Evolutionary conservation across 1,140 invertebrate species (phyloP), one percentile per base, ranked within the genome.

Genomic region (Drosophila asahinai): DNA sequence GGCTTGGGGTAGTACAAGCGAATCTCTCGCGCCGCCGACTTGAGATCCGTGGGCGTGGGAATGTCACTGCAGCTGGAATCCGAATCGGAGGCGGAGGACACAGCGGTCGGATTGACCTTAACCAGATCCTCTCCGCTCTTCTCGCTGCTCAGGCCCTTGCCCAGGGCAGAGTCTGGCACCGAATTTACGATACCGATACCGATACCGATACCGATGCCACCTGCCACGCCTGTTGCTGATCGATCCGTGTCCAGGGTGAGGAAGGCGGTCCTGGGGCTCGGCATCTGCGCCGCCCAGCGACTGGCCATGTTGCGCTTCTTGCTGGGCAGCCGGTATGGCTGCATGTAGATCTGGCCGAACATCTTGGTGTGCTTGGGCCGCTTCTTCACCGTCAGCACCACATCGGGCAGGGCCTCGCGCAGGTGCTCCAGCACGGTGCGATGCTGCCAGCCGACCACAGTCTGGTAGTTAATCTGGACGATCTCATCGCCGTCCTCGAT

Each of bases 401-500:
- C 95, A 92, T 98, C 97, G 17, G 96, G 95, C 5, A 96, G 95
- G 70, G 96, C 96, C 81, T 97, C 97, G 77, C 96, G 95, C 82
- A 98, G 95, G 22, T 97, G 94, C 66, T 95, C 94, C 49, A 97
- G 94, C n/a, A 98, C 95, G 80, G 97, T 97, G 86, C 97, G 97
- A 42, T 96, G 94, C 79, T 97, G 96, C 97, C 97, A 98, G 1
- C 97, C 97, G 75, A 97, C 97, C 17, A 98, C 97, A n/a, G 97
- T 98, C 92, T 98, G 97, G 93, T 97, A 97, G 93, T 98, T 98
- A 12, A 98, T 96, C 94, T 97, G 97, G 22, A 98, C 96, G 68
- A 99, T 97, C 94, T 99, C 98, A 94, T 99, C 98, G 2, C 97
- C 97, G 84, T 97, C 96, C 93, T 98, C 97, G 89, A 98, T 97